phyloP scores from a whole-genome alignment of 2,888 invertebrate species.

The Portevinia maculata region DNA sequence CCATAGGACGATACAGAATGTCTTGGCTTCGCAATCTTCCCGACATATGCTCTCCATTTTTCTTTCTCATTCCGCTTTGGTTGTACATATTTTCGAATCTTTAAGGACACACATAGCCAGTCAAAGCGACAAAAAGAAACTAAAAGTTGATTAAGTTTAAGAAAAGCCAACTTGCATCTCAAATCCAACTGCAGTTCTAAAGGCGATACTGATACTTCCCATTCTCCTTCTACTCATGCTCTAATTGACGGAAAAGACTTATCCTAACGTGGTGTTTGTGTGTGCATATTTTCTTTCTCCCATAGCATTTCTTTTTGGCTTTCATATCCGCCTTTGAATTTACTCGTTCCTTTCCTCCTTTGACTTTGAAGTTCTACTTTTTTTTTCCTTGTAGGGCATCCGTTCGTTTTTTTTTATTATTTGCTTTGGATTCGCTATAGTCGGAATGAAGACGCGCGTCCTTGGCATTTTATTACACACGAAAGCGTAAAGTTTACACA shows the following conservation, averaged over 20 bases:
- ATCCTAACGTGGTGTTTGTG: slow-evolving; percentile 23
- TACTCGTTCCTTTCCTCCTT: background rate
- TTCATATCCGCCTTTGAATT: slow-evolving; percentile 28
- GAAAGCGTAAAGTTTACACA: slow-evolving; percentile 65
- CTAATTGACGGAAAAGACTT: slow-evolving; percentile 73
- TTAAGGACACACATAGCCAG: slow-evolving; percentile 25
- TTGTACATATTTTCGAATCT: slow-evolving; percentile 31
- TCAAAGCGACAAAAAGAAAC: slow-evolving; percentile 32
- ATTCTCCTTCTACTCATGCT: slow-evolving; percentile 35
- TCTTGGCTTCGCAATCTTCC: slow-evolving; percentile 32
- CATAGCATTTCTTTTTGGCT: background rate
- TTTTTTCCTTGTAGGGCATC: slow-evolving; percentile 29
- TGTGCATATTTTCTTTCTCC: slow-evolving; percentile 13
- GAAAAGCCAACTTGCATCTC: slow-evolving; percentile 59
- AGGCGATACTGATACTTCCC: slow-evolving; percentile 28
- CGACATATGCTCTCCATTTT: slow-evolving; percentile 16
- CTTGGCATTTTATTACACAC: slow-evolving; percentile 71
- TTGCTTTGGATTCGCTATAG: slow-evolving; percentile 15
- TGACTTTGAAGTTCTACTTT: slow-evolving; percentile 53
- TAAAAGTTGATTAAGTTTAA: slow-evolving; percentile 70
- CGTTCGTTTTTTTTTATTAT: slow-evolving; percentile 12
- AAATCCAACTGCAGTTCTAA: slow-evolving; percentile 38
- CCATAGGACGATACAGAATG: slow-evolving; percentile 41
- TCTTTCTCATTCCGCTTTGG: slow-evolving; percentile 18
- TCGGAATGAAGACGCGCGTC: slow-evolving; percentile 64